phyloP scores from a whole-genome alignment of 2,113 vertebrate species.

The Microcebus ravelobensis region DNA sequence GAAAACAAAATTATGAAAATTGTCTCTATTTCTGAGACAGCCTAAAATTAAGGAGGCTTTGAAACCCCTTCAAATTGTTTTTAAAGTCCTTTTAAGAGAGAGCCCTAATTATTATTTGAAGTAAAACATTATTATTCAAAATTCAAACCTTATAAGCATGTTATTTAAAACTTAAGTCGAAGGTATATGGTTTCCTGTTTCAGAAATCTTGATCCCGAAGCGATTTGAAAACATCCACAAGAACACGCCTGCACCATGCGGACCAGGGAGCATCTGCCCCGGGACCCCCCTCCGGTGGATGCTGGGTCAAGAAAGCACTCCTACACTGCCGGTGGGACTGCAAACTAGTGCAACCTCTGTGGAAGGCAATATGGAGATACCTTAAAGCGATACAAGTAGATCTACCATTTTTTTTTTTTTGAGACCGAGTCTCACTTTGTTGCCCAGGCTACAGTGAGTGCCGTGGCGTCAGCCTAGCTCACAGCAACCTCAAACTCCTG shows the following conservation, averaged over 20 bases:
- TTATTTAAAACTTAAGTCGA: not conserved
- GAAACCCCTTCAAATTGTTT: not conserved
- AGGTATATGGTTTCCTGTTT: not conserved
- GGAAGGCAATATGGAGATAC: too few relatives aligned
- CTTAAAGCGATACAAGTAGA: too few relatives aligned
- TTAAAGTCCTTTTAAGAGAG: not conserved
- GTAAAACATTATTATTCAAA: slow-evolving; percentile 41
- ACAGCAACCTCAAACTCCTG: too few relatives aligned
- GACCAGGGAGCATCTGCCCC: too few relatives aligned
- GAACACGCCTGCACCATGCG: rapidly evolving
- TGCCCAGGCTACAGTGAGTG: too few relatives aligned
- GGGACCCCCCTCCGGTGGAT: too few relatives aligned
- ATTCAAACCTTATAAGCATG: not conserved
- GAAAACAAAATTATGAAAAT: slow-evolving; percentile 39
- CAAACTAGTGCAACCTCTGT: too few relatives aligned
- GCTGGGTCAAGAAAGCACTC: too few relatives aligned
- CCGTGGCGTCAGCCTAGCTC: too few relatives aligned
- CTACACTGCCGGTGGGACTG: too few relatives aligned
- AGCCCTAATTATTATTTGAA: slow-evolving; percentile 63
- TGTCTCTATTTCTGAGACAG: slow-evolving; percentile 43
- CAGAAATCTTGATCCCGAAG: not conserved
- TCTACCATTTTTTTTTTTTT: too few relatives aligned
- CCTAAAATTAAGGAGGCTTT: slow-evolving; percentile 47
- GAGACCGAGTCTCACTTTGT: too few relatives aligned
- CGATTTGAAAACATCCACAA: not conserved